Evolutionary conservation across 2,113 vertebrate species (phyloP).

Genomic region (Rhegmatorhina hoffmannsi): DNA sequence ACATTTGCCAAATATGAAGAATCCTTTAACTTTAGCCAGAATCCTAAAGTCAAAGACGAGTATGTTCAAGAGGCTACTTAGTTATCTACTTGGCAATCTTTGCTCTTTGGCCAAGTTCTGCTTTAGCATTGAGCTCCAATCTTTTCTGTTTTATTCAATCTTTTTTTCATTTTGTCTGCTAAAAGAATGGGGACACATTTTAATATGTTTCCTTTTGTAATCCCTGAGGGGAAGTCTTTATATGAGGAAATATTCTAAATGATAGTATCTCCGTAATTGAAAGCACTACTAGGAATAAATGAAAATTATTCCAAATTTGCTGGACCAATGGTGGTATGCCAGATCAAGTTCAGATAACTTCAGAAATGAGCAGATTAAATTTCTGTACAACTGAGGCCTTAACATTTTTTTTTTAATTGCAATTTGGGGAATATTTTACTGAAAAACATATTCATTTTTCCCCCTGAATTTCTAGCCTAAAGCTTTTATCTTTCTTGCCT

Average conservation of each 20-base stretch:
- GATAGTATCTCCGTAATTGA: conserved; percentile 60
- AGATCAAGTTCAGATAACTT: conserved; percentile 28
- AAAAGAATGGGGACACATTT: neutral
- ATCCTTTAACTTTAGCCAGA: neutral
- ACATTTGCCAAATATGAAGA: neutral
- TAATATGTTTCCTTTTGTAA: conserved; percentile 25
- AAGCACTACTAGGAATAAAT: conserved; percentile 34
- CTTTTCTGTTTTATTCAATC: neutral
- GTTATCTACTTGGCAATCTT: neutral
- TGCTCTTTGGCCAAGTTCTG: neutral
- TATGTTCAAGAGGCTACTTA: neutral
- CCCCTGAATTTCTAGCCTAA: neutral
- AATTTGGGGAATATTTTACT: neutral
- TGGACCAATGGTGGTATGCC: neutral
- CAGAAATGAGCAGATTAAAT: neutral
- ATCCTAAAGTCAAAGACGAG: neutral
- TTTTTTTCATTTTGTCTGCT: neutral
- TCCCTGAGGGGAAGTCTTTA: conserved; percentile 20
- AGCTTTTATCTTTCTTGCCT: neutral
- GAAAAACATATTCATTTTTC: neutral
- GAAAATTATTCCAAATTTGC: neutral
- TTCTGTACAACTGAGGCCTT: neutral
- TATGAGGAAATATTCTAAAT: conserved; percentile 43
- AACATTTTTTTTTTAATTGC: neutral
- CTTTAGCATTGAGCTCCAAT: neutral